Evolutionary conservation across 2,113 vertebrate species (phyloP), one percentile per base, ranked within the genome.

Genomic region (Sinocyclocheilus grahami): DNA sequence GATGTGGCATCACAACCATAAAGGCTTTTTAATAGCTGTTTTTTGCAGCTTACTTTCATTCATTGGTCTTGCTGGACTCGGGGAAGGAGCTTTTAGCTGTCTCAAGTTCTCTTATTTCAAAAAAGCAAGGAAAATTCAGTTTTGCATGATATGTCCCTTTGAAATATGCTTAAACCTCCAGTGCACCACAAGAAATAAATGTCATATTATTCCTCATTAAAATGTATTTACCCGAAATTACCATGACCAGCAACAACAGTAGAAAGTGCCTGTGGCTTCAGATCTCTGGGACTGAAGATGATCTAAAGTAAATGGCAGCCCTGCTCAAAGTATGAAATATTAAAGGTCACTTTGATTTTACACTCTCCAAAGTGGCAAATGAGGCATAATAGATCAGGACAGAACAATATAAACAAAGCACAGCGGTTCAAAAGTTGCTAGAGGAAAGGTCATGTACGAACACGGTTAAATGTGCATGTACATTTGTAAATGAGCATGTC

Each of bases 291-390:
- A 46, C 60, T 55, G 27, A 7, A 51, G 65, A 82, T 82, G 63
- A 82, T 82, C 16, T 67, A 82, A 82, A 82, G 81, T 82, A 82
- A 82, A 82, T 82, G 81, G 81, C 81, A 82, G 81, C 24, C 18
- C 27, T 82, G 81, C 81, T 13, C 81, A 69, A 71, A 82, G 76
- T 30, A 78, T 85, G 75, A 76, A 79, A 55, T 85, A 63, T 79
- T 53, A 85, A 85, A 85, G 75, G 84, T 85, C 84, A 85, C 33
- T 53, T 46, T 69, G 60, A 69, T 78, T 85, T 76, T 58, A 85
- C 62, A 85, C 84, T 78, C 75, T 85, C n/a, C 77, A 78, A 37
- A 39, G 71, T 77, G 75, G 27, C 46, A 85, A 53, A 78, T 37
- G 75, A 79, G 60, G 77, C 30, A 67, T 53, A 71, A 42, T 53